Percentiles rank a stretch among this genome's conserved stretches.
Evolutionary conservation across 2,797 vertebrate species (phyloP).

Genomic region (Molossus alvarezi): DNA sequence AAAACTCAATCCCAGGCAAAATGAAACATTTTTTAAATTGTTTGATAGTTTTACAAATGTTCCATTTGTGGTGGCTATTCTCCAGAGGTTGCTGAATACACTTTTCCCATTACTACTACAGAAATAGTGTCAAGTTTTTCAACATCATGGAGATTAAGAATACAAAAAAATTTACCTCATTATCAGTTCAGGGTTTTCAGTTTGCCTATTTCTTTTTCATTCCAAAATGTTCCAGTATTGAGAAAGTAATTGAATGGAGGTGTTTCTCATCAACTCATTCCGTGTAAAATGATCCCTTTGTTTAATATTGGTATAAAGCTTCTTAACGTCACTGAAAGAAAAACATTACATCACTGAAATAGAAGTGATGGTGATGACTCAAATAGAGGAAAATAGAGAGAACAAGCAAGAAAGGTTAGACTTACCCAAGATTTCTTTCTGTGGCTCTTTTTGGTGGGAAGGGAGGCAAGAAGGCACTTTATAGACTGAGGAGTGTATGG

Average conservation of each 20-base stretch:
- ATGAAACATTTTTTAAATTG: not conserved
- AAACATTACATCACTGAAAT: slow-evolving; percentile 68
- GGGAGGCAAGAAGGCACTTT: not conserved
- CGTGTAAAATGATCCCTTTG: slow-evolving; percentile 77
- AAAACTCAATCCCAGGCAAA: not conserved
- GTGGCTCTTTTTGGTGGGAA: not conserved
- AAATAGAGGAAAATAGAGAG: not conserved
- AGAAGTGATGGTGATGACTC: slow-evolving; percentile 61
- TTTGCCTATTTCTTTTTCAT: slow-evolving; percentile 58
- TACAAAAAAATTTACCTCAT: slow-evolving; percentile 57
- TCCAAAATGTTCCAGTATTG: slow-evolving; percentile 74
- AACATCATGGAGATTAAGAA: not conserved
- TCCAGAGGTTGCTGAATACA: not conserved
- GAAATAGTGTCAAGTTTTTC: not conserved
- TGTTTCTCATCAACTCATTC: slow-evolving; percentile 78
- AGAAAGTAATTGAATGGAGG: slow-evolving; percentile 81
- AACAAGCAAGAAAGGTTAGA: slow-evolving; percentile 32
- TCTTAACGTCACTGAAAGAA: slow-evolving; percentile 82
- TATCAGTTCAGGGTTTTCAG: slow-evolving; percentile 58
- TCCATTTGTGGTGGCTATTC: not conserved
- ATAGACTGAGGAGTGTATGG: not conserved
- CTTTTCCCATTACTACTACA: not conserved
- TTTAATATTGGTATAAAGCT: slow-evolving; percentile 72
- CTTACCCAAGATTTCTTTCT: not conserved
- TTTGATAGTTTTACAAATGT: not conserved